Percentiles rank a stretch among this genome's conserved stretches.
Conservation (phyloP, 2,888 invertebrate genomes). For the Octodonta nipae region DNA sequence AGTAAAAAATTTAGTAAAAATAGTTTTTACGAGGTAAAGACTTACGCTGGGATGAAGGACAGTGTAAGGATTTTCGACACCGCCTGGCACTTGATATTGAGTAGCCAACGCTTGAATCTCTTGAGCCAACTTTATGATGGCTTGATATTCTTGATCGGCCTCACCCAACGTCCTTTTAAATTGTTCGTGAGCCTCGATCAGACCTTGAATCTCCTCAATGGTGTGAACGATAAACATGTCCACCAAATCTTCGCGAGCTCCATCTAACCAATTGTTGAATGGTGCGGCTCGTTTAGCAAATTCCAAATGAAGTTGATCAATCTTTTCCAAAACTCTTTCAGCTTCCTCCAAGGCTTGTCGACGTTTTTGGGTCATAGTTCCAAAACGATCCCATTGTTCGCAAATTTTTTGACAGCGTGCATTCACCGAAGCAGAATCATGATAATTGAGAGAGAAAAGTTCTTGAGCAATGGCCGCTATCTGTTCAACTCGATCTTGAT, state of each 20-base stretch:
- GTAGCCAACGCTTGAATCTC: constrained; percentile 92
- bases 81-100: constrained; percentile 90
- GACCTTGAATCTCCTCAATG: constrained; percentile 96
- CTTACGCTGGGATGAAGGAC: constrained; percentile 86
- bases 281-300: constrained; percentile 99
- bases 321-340: constrained; percentile 87
- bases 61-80: constrained; percentile 95
- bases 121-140: constrained; percentile 84
- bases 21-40: constrained; percentile 14
- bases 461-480: constrained; percentile 99
- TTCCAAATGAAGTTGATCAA: constrained; percentile 91
- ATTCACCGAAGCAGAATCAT: constrained; percentile 91
- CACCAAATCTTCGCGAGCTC: constrained; percentile 95
- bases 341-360: constrained; percentile 85
- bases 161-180: constrained; percentile 98
- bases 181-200: constrained; percentile 94
- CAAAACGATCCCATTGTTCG: constrained; percentile 97
- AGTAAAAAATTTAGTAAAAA: constrained; percentile 7
- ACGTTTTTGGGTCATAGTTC: constrained; percentile 85
- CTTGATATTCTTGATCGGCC: constrained; percentile 95
- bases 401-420: constrained; percentile 94
- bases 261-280: constrained; percentile 99
- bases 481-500: constrained; percentile 99
- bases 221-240: constrained; percentile 99
- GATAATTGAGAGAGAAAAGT: constrained; percentile 91